Base-by-base conservation (phyloP, 2,113 vertebrate genomes). In the Pollachius pollachius region DNA sequence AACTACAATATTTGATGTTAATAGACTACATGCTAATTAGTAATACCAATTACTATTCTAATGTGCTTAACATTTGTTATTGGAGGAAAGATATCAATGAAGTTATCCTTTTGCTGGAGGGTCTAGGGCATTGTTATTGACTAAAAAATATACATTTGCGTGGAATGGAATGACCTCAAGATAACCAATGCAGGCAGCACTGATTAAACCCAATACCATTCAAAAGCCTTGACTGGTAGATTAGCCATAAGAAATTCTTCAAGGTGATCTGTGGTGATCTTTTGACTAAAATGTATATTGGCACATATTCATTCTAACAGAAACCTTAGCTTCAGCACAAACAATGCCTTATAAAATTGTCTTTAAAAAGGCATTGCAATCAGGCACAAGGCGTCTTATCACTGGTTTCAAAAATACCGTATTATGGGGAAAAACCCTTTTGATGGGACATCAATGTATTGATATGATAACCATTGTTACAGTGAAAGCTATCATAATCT, bases 381-480 rank as follows among this genome's bases (percentile, higher is more conserved):
- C 8, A 13, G 56, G 11, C 8, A 30, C 68, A 7, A 48, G 12
- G 9, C 5, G 11, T 12, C 1, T 48, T 48, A 48, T 48, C 41
- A 48, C 9, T 13, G 12, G 41, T 48, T 48, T 48, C 41, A 57
- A 57, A n/a, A 57, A 3, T 16, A 17, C 9, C 54, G 54, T 1
- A 15, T 15, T 4, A 56, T 15, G 54, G 15, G 13, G 54, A 16
- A 56, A 56, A 17, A 16, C 4, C 54, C 15, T 30, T 23, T 18
- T 56, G 34, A 30, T 70, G 15, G 17, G 71, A 77, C 71, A 76
- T 21, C 23, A 41, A 6, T 41, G 37, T 41, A 41, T 21, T 68
- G 59, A 66, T 65, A 74, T 37, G 61, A 79, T 58, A 21, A 41
- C 57, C 57, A 71, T 41, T 60, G 65, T 73, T 73, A 77, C 59